Base-by-base conservation (phyloP, 2,797 vertebrate genomes). In the Helostoma temminkii region DNA sequence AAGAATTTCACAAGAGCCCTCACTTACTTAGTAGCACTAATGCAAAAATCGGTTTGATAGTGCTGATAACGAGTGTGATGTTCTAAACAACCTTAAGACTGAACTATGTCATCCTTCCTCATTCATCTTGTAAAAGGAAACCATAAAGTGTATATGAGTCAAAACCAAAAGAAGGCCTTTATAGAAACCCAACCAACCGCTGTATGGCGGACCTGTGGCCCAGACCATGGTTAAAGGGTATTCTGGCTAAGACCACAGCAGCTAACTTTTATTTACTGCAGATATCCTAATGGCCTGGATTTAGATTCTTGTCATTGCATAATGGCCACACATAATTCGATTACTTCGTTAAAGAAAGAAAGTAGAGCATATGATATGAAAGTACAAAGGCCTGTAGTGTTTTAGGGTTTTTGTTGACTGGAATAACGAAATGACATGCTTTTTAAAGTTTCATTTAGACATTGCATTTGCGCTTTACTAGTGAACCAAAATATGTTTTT, bases 281-380 rank as follows among this genome's bases (percentile, higher is more conserved):
- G 60, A 76, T 19, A 24, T 43, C 56, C 72, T 69, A 63, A 79
- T 52, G 66, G 42, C 30, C 57, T 47, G 1, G n/a, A 46, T 80
- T 67, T 32, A 69, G 49, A 83, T 76, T 75, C 21, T 42, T 80
- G 45, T 72, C 26, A 6, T 85, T 84, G 28, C 66, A 43, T 64
- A 45, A 75, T 57, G 66, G 75, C 81, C 85, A 73, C 85, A 87
- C 54, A 65, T 82, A 61, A 84, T 89, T 80, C 54, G 14, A 85
- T 89, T 79, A 62, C 59, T 66, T 66, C 45, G n/a, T 76, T 66
- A 34, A 28, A 14, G 34, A 26, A 45, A 54, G 26, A 60, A 45
- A 72, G 70, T 22, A 43, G 36, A 74, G 39, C 28, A 47, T 64
- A 59, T 73, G 26, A 80, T 6, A 62, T 10, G 0, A 66, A 62